Percentiles rank a stretch among this genome's conserved stretches.
Conservation (phyloP, 2,797 vertebrate species). For the Sebastes trivittatus region DNA sequence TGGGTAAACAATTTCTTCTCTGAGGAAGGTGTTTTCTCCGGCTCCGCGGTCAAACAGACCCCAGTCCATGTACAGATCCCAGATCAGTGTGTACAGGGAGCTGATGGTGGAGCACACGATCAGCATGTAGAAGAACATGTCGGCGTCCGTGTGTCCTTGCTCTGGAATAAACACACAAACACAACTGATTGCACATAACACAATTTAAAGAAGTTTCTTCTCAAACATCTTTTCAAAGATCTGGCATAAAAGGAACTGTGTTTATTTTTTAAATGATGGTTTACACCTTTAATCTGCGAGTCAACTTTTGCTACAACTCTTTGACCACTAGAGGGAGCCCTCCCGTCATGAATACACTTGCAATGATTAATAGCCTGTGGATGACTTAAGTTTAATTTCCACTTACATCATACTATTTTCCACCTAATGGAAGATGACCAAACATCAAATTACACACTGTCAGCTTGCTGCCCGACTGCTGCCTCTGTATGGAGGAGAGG, state of each 20-base stretch:
- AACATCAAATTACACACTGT: not conserved
- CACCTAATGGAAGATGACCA: not conserved
- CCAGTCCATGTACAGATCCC: conserved; percentile 99
- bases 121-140: conserved; percentile 97
- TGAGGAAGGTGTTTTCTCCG: conserved; percentile 96
- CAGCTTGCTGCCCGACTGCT: too few relatives aligned
- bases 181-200: not conserved
- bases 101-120: conserved; percentile 92
- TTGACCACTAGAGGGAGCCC: conserved; percentile 74
- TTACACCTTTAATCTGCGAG: not conserved
- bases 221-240: not conserved
- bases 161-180: conserved; percentile 76
- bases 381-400: not conserved
- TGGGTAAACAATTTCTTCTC: conserved; percentile 98
- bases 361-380: not conserved
- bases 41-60: conserved; percentile 97
- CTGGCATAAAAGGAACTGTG: not conserved
- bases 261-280: not conserved
- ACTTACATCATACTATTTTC: not conserved
- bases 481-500: not conserved
- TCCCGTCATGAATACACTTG: not conserved
- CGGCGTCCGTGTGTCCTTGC: conserved; percentile 87
- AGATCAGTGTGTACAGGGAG: conserved; percentile 96
- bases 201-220: not conserved
- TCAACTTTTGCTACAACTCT: not conserved